phyloP scores from a whole-genome alignment of 2,888 invertebrate species.

The Bembecia ichneumoniformis region DNA sequence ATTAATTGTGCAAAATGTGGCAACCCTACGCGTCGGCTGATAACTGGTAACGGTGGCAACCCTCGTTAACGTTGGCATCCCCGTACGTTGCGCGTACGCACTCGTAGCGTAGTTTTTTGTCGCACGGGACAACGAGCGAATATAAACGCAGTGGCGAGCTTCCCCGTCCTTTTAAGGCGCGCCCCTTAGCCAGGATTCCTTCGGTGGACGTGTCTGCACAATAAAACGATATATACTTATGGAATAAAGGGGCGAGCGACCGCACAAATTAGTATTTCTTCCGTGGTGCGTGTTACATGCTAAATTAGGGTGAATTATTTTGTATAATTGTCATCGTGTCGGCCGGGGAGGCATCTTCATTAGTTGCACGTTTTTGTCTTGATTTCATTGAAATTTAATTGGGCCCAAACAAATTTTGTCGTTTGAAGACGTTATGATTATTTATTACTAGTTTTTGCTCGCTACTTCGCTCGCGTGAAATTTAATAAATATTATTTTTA shows the following conservation, averaged over 20 bases:
- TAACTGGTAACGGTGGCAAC: constrained; percentile 15
- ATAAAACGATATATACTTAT: constrained; percentile 67
- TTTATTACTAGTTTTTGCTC: no score
- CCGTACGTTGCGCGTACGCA: constrained; percentile 52
- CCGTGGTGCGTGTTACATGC: constrained; percentile 25
- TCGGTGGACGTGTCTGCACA: constrained; percentile 49
- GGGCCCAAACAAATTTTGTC: no score
- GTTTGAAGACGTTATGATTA: no score
- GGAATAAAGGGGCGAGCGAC: constrained; percentile 24
- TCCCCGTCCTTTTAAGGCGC: constrained; percentile 55
- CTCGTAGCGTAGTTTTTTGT: constrained; percentile 63
- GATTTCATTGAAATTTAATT: background rate
- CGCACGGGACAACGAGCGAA: constrained; percentile 37
- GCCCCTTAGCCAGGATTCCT: constrained; percentile 60
- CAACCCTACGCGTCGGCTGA: constrained; percentile 12
- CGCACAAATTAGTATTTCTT: constrained; percentile 37
- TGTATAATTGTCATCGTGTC: background rate
- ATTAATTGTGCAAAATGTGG: background rate
- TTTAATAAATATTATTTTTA: no score
- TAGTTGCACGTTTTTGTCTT: background rate
- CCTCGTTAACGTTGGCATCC: constrained; percentile 33
- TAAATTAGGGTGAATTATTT: constrained; percentile 6
- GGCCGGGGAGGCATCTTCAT: background rate
- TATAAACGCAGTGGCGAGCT: constrained; percentile 48
- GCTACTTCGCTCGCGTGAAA: no score